A percentile compares a stretch with the other conserved stretches of the same genome.
These are phyloP conservation scores for Xerus rutilus DNA, from an alignment of 2,797 vertebrate genomes.

Conservation along the genomic window DNA sequence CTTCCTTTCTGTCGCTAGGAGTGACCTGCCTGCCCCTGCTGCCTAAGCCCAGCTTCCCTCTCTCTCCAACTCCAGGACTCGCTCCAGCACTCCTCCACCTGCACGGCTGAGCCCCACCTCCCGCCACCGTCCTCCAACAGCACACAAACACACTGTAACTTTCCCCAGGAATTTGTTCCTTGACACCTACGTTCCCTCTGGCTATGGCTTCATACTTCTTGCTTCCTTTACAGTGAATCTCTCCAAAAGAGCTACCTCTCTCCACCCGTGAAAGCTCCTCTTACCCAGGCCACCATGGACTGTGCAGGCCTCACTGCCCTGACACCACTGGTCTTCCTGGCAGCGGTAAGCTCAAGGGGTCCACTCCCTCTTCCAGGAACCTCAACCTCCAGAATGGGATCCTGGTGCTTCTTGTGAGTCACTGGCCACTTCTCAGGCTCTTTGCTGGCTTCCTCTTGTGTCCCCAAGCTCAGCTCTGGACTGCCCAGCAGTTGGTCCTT, in stretches of 20 bases:
- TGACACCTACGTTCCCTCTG: neutral
- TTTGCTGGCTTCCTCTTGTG: neutral
- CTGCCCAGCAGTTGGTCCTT: neutral
- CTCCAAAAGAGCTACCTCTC: neutral
- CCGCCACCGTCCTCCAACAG: too few relatives aligned
- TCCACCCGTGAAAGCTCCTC: neutral
- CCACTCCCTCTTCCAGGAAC: neutral
- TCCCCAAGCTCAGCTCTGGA: neutral
- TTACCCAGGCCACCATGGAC: neutral
- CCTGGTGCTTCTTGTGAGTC: neutral
- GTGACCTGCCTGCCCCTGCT: neutral
- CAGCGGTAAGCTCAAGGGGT: neutral
- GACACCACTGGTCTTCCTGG: too few relatives aligned
- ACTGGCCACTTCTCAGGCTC: neutral
- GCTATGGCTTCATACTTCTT: too few relatives aligned
- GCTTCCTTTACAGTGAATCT: too few relatives aligned
- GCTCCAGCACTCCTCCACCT: too few relatives aligned
- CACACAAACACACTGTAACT: neutral
- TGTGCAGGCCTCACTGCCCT: accelerated
- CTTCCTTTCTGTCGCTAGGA: too few relatives aligned
- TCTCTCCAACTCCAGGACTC: too few relatives aligned
- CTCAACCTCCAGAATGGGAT: neutral
- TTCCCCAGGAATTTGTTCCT: neutral
- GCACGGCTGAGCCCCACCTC: too few relatives aligned
- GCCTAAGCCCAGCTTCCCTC: neutral